Evolutionary conservation across 2,888 invertebrate species (phyloP), one percentile per base, ranked within the genome.

Genomic region (Lepeophtheirus nordmannii): DNA sequence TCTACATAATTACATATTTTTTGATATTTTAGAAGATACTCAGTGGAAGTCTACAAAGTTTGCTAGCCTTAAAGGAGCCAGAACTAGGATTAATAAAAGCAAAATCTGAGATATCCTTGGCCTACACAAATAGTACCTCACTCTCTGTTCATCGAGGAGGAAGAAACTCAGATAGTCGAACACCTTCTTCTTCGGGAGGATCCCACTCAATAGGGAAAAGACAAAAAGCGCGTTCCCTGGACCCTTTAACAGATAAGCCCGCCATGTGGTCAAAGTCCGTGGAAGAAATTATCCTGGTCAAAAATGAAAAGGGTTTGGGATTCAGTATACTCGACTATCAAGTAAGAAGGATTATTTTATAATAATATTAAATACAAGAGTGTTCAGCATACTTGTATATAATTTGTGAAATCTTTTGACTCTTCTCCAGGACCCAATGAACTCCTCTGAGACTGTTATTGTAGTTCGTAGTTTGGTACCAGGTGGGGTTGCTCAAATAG

Each of bases 271-370:
- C 41, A 3, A 14, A 38, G 1, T n/a, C 30, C n/a, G 60, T 66
- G 1, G 60, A 60, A 38, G 66, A 66, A 40, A 46, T 66, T 14
- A 2, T 60, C 10, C 30, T 66, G 14, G 30, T 22, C 30, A 66
- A 66, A 41, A 40, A 39, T 58, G 60, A 66, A n/a, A 66, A 46
- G 22, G 66, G 66, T 11, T 23, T 66, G 7, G 66, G 66, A 20
- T 66, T 66, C 37, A 60, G 60, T 23, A 66, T 66, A n/a, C 60
- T 66, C 20, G 66, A 66, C 17, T 66, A 66, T 46, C 66, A 66
- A 56, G 64, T 64, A 56, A 62, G 41, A 14, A 20, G 8, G 8
- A 46, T 46, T 46, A 2, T 46, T 46, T 46, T 46, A n/a, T n/a
- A 10, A 41, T 11, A 41, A 41, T 46, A 46, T 46, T 14, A 46